Percentiles rank a stretch among this genome's conserved stretches.
phyloP scores from a whole-genome alignment of 30 jellyfish, hydroid and myxozoan species.

The Phacellophora camtschatica region DNA sequence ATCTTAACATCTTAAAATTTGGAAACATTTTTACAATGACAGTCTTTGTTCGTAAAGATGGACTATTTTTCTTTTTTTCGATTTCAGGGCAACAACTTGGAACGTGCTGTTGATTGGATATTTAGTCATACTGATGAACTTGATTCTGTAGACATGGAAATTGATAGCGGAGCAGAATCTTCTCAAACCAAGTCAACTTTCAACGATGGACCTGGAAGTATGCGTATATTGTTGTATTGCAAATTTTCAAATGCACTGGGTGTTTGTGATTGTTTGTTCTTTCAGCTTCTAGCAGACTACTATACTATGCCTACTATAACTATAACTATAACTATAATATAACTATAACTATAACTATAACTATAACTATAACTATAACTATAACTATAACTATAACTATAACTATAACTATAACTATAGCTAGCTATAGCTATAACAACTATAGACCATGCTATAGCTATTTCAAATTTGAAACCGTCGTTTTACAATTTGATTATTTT shows the following conservation, averaged over 20 bases:
- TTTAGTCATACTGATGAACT: constrained; percentile 76
- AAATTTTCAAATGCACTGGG: not conserved
- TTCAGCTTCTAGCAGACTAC: too few species aligned
- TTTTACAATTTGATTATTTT: not conserved
- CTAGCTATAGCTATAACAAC: too few species aligned
- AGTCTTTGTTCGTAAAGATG: not conserved
- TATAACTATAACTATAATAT: too few species aligned
- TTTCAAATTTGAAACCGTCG: too few species aligned
- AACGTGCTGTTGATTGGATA: constrained; percentile 96
- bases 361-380: too few species aligned
- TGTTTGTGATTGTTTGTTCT: too few species aligned
- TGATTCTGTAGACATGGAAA: constrained; percentile 56
- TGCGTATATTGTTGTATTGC: not conserved
- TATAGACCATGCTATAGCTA: not conserved
- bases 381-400: too few species aligned
- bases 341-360: too few species aligned
- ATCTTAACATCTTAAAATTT: too few species aligned
- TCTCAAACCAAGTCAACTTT: constrained; percentile 12
- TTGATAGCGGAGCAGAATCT: constrained; percentile 17
- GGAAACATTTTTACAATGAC: not conserved
- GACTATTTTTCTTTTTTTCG: not conserved
- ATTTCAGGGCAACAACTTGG: constrained; percentile 77
- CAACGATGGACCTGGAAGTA: constrained; percentile 87
- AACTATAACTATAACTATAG: too few species aligned
- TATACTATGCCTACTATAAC: too few species aligned